Evolutionary conservation across 2,888 invertebrate genomes (phyloP).

Genomic region (Melitaea athalia): DNA sequence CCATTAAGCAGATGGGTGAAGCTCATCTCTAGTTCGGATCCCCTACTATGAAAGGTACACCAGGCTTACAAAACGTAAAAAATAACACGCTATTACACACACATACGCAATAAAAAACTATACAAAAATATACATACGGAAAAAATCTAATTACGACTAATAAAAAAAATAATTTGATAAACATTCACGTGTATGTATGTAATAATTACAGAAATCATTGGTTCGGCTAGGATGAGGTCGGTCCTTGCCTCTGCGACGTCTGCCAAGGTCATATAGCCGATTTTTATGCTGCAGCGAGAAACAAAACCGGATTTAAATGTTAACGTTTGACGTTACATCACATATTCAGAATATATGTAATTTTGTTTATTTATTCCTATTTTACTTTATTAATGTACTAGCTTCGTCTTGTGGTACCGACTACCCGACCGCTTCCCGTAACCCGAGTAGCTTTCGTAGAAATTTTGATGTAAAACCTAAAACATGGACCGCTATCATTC

Average conservation of each 20-base stretch:
- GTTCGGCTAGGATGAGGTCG: slow-evolving; percentile 28
- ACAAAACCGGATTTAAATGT: slow-evolving; percentile 38
- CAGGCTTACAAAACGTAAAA: too few species aligned
- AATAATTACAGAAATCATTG: background rate
- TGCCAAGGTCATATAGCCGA: slow-evolving; percentile 36
- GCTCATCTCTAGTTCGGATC: too few species aligned
- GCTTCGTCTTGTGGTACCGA: too few species aligned
- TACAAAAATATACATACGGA: background rate
- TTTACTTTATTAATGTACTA: background rate
- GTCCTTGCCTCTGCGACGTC: slow-evolving; percentile 35
- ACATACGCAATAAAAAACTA: too few species aligned
- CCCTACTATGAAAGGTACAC: too few species aligned
- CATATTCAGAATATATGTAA: slow-evolving; percentile 20
- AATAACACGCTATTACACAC: background rate
- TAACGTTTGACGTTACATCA: slow-evolving; percentile 36
- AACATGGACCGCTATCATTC: too few species aligned
- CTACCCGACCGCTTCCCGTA: too few species aligned
- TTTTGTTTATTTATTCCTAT: background rate
- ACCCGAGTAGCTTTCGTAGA: too few species aligned
- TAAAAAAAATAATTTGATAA: background rate
- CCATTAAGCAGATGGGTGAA: too few species aligned
- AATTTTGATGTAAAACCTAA: too few species aligned
- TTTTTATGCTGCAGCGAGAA: slow-evolving; percentile 32
- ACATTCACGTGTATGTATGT: slow-evolving; percentile 3
- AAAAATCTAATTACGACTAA: background rate